Evolutionary conservation across 2,113 vertebrate species (phyloP), one percentile per base, ranked within the genome.

Genomic region (Triplophysa dalaica): DNA sequence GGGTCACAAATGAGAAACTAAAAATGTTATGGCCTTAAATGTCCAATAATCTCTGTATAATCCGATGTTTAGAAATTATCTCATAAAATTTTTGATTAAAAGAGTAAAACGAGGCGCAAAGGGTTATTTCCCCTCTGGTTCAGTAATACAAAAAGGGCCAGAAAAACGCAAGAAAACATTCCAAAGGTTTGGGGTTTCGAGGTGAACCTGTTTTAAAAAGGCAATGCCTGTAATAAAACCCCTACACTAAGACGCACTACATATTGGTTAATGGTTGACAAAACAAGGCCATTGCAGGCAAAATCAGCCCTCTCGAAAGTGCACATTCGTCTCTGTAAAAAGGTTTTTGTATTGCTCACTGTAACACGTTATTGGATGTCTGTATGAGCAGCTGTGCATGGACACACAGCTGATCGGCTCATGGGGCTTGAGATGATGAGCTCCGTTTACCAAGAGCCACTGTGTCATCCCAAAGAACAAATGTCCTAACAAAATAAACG

Each of bases 291-390:
- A 76, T 75, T 77, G 70, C 75, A 78, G 54, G 17, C 29, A 79
- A 67, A 82, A 80, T 77, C 70, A 70, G 76, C 66, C 75, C 81
- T 74, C 72, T 79, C 65, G 75, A 73, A 84, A 88, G 73, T 52
- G 78, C 79, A 81, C 76, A 77, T 84, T 85, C 81, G 82, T 81
- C 80, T 79, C 72, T 19, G 41, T 66, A 24, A 58, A 61, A 79
- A 83, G 52, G 52, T 50, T 38, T 45, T 80, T 48, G 60, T 48
- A 78, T 86, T 84, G 82, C 84, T 69, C 77, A 16, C 43, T 62
- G 10, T 77, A 66, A 82, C 73, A 63, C 77, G 75, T 81, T 62
- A 70, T 16, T 77, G 73, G 69, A 69, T 69, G 69, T 24, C 77
- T 78, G 63, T 54, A 64, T 74, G 63, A 45, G 60, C 78, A 81